Evolutionary conservation across 2,113 vertebrate genomes (phyloP), one percentile per base, ranked within the genome.

Genomic region (Brachirus orientalis): DNA sequence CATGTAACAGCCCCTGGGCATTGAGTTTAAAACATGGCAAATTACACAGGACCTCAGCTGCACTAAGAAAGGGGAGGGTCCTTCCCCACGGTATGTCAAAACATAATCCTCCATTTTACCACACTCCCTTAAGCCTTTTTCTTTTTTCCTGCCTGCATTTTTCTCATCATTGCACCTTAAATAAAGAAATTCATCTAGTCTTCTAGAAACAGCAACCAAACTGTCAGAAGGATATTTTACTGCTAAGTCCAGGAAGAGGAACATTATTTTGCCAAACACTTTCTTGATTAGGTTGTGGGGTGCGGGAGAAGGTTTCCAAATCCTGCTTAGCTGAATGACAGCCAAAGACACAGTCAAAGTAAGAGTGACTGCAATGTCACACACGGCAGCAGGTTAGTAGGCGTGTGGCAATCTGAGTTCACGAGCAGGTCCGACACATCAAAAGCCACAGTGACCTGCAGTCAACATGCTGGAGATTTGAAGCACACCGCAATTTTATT

Each of bases 301-400:
- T 38, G 19, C 8, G 22, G 47, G 51, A 59, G 33, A 63, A 44
- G 18, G 19, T 8, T 63, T 20, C 37, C 33, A 69, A 73, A 77
- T 90, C 79, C 82, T 46, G 56, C 80, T 76, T 82, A 88, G 28
- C 48, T 82, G 68, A 89, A 79, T 72, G 62, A 77, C 75, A 76
- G 79, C 84, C 77, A 84, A 74, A 79, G 43, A 72, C 64, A 81
- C 67, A 75, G 66, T 57, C 28, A 51, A 62, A 82, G 33, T 36
- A 75, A 63, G 43, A 58, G 55, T 62, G 48, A 63, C 53, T 55
- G 72, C 61, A 72, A 80, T 75, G 75, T 74, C 68, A 79, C 74
- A 58, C 66, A 35, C 55, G 38, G 52, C 87, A 84, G 80, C 63
- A 73, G 44, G 62, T 83, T 65, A 63, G 74, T 50, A 61, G 69